Evolutionary conservation across 2,797 vertebrate species (phyloP).

Genomic region (Spinus olivaceus): DNA sequence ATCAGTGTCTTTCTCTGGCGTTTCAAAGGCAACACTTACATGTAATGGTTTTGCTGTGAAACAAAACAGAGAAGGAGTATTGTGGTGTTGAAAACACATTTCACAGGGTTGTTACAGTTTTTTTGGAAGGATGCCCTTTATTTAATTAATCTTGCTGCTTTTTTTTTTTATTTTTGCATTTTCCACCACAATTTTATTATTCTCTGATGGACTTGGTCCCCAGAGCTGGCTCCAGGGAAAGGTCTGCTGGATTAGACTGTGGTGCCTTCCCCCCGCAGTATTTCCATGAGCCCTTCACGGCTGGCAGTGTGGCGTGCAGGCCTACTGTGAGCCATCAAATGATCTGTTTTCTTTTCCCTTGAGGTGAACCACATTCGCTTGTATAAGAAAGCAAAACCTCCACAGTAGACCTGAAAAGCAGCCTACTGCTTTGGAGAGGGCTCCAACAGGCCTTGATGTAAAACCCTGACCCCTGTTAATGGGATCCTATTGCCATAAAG

Average conservation of each 20-base stretch:
- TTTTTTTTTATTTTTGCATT: slow-evolving; percentile 47
- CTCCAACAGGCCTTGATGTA: slow-evolving; percentile 33
- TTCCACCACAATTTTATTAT: slow-evolving; percentile 40
- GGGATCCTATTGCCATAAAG: slow-evolving; percentile 44
- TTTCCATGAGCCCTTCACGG: slow-evolving; percentile 47
- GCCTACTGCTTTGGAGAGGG: slow-evolving; percentile 61
- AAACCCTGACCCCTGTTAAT: slow-evolving; percentile 48
- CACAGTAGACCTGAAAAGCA: slow-evolving; percentile 52
- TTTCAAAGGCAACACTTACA: slow-evolving; percentile 69
- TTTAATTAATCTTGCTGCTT: slow-evolving; percentile 66
- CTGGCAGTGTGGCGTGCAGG: not conserved
- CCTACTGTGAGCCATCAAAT: slow-evolving; percentile 21
- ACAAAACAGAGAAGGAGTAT: slow-evolving; percentile 65
- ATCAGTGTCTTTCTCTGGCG: slow-evolving; percentile 59
- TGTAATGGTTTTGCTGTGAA: slow-evolving; percentile 68
- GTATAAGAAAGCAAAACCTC: slow-evolving; percentile 63
- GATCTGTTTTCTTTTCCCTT: slow-evolving; percentile 69
- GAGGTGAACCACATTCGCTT: slow-evolving; percentile 59
- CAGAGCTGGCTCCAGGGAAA: not conserved
- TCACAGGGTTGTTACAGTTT: slow-evolving; percentile 41
- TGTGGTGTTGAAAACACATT: slow-evolving; percentile 69
- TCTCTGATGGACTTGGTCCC: not conserved
- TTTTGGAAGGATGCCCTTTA: slow-evolving; percentile 59
- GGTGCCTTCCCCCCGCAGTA: slow-evolving; percentile 10
- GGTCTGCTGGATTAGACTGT: not conserved